phyloP scores from a whole-genome alignment of 2,888 invertebrate species.

The Eugnorisma glareosa region DNA sequence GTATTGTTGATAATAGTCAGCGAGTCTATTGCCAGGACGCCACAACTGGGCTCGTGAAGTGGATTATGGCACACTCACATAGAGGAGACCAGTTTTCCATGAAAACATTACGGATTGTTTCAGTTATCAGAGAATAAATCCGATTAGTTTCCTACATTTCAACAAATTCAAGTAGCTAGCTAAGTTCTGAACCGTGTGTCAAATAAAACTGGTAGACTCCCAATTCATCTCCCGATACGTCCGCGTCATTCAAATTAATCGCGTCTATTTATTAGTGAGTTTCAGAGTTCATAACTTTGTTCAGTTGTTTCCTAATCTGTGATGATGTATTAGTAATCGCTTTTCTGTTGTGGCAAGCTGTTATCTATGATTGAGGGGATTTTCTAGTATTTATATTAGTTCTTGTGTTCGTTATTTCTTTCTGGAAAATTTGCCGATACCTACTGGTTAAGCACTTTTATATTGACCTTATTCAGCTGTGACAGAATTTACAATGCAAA shows the following conservation, averaged over 20 bases:
- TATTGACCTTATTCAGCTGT: neutral
- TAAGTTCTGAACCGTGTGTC: neutral
- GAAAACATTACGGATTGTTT: neutral
- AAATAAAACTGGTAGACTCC: neutral
- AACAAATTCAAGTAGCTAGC: neutral
- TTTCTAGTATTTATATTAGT: neutral
- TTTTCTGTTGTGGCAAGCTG: constrained; percentile 33
- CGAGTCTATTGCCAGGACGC: neutral
- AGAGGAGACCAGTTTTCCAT: neutral
- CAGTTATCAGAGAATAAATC: neutral
- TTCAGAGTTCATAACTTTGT: constrained; percentile 43
- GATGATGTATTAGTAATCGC: constrained; percentile 45
- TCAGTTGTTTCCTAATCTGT: constrained; percentile 34
- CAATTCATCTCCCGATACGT: constrained; percentile 29
- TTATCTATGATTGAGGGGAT: constrained; percentile 5
- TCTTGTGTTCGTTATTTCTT: neutral
- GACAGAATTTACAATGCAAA: neutral
- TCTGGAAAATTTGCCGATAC: neutral
- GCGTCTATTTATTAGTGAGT: constrained; percentile 50
- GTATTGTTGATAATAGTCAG: neutral
- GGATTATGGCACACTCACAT: neutral
- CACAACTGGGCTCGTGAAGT: neutral
- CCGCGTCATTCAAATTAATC: constrained; percentile 44
- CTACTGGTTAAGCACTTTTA: too few species aligned
- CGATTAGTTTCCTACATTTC: neutral